Evolutionary conservation across 1,140 invertebrate species (phyloP).

Genomic region (Diabrotica virgifera): DNA sequence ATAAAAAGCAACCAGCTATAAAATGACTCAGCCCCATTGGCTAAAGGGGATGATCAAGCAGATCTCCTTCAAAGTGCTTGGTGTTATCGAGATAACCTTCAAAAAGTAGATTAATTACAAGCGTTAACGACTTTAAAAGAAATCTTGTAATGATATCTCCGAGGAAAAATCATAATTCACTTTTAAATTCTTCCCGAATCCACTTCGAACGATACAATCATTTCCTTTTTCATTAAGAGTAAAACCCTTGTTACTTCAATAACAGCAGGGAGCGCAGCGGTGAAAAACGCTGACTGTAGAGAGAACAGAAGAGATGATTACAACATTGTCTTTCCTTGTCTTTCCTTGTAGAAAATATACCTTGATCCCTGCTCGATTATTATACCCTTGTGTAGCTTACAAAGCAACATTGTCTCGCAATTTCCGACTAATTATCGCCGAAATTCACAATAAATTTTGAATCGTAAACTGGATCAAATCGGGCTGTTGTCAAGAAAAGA

Average conservation of each 20-base stretch:
- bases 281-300: constrained; percentile 9
- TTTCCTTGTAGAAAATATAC: constrained; percentile 2
- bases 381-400: background rate
- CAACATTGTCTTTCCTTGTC: background rate
- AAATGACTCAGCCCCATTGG: too few relatives aligned
- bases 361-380: background rate
- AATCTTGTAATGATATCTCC: background rate
- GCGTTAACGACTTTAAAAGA: background rate
- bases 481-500: background rate
- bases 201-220: background rate
- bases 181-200: background rate
- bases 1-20: too few relatives aligned
- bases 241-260: constrained; percentile 1
- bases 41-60: too few relatives aligned
- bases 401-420: constrained; percentile 4
- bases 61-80: too few relatives aligned
- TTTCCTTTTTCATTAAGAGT: constrained; percentile 12
- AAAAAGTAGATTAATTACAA: too few relatives aligned
- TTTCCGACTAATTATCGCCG: constrained; percentile 8
- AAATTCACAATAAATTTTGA: constrained; percentile 8
- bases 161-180: background rate
- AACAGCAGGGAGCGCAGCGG: background rate
- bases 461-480: background rate
- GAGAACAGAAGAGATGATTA: constrained; percentile 6
- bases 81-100: too few relatives aligned